A percentile compares a stretch with the other conserved stretches of the same genome.
phyloP scores from a whole-genome alignment of 2,797 vertebrate genomes.

The Lithobates pipiens region DNA sequence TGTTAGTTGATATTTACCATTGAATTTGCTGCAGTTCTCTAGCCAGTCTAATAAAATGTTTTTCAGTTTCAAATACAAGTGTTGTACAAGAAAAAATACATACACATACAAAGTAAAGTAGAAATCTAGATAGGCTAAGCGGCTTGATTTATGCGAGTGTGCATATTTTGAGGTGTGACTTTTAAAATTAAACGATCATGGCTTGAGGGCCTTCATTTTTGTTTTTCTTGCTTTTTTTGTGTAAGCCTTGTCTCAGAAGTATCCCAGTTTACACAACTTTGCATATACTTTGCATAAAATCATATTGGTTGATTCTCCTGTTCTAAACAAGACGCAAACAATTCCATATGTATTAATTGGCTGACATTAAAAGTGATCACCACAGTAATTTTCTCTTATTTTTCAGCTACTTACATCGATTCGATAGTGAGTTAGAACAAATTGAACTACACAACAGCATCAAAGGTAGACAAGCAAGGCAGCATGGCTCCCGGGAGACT shows the following conservation, averaged over 20 bases:
- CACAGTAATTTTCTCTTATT: slow-evolving; percentile 43
- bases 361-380: slow-evolving; percentile 11
- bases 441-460: slow-evolving; percentile 92
- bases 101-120: too few relatives aligned
- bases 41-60: too few relatives aligned
- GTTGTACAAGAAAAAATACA: too few relatives aligned
- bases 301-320: neutral
- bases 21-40: too few relatives aligned
- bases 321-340: neutral
- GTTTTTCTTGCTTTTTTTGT: neutral
- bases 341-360: neutral
- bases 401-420: slow-evolving; percentile 90
- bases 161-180: too few relatives aligned
- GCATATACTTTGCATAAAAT: too few relatives aligned
- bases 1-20: too few relatives aligned
- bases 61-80: too few relatives aligned
- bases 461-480: slow-evolving; percentile 90
- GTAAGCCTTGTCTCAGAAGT: neutral
- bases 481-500: slow-evolving; percentile 85
- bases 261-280: neutral
- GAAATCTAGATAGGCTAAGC: too few relatives aligned
- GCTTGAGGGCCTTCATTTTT: neutral
- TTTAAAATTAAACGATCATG: too few relatives aligned
- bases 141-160: too few relatives aligned
- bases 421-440: slow-evolving; percentile 89